Percentiles rank a stretch among this genome's conserved stretches.
Conservation (phyloP, 2,888 invertebrate species). For the Patella pellucida region DNA sequence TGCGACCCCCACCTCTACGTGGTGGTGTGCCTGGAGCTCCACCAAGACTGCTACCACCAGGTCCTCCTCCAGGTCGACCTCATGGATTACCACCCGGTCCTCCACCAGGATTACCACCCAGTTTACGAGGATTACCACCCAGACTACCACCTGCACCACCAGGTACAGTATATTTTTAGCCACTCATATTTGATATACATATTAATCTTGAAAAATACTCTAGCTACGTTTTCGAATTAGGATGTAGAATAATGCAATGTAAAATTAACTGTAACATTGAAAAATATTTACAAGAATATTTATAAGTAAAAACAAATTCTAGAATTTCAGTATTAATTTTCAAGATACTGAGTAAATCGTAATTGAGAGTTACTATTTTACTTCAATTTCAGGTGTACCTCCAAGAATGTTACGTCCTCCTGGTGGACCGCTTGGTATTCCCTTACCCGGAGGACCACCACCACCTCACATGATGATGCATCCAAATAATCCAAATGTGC, state of each 20-base stretch:
- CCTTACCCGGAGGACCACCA: conserved; percentile 46
- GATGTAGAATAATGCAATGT: conserved; percentile 50
- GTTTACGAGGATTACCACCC: conserved; percentile 67
- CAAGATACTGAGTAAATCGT: too few relatives aligned
- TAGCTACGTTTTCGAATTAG: conserved; percentile 48
- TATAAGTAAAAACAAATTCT: too few relatives aligned
- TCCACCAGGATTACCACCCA: conserved; percentile 67
- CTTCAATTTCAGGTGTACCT: conserved; percentile 50
- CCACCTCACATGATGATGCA: conserved; percentile 42
- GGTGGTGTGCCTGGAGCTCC: conserved; percentile 61
- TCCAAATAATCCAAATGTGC: conserved; percentile 77
- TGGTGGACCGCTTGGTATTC: conserved; percentile 37
- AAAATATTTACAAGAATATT: too few relatives aligned
- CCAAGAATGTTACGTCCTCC: conserved; percentile 62
- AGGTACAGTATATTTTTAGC: conserved; percentile 62
- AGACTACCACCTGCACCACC: conserved; percentile 77
- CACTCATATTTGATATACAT: neutral
- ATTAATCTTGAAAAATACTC: conserved; percentile 51
- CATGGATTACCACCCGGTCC: conserved; percentile 69
- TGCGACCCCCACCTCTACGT: conserved; percentile 59
- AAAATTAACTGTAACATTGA: too few relatives aligned
- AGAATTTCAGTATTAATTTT: too few relatives aligned
- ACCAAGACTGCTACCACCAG: conserved; percentile 68
- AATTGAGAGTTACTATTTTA: neutral
- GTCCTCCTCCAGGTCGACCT: conserved; percentile 68